Base-by-base conservation (phyloP, 2,797 vertebrate species). In the Centroberyx gerrardi region DNA sequence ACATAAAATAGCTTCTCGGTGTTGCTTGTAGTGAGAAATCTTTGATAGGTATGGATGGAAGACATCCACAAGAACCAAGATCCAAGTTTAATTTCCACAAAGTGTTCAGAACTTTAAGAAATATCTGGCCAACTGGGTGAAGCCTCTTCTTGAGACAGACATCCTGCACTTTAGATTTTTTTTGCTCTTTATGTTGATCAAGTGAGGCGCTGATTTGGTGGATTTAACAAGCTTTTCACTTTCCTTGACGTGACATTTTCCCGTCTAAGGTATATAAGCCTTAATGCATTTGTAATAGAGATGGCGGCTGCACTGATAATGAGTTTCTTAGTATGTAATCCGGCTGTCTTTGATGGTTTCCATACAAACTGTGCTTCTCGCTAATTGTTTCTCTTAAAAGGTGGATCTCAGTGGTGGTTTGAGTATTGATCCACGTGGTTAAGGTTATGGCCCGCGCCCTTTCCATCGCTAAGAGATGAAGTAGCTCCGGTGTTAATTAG, bases 311-410 rank as follows among this genome's bases (percentile, higher is more conserved):
- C 12, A 22, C 61, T 55, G 46, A 62, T 64, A 61, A 81, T 64
- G 31, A n/a, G 31, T 58, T 70, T 65, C 44, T 80, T 44, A 13
- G 17, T n/a, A 8, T 58, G 51, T 59, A 68, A 74, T 81, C 66
- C 72, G 46, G 62, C 31, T 67, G 74, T 64, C 59, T 85, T 72
- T 68, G 59, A 82, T 62, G 53, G 18, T 77, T 68, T 81, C 49
- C 42, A 22, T 70, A n/a, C 62, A 36, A 71, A 53, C 44, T 55
- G 18, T 69, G 31, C 55, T 74, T 62, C 55, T 52, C 66, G 18
- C 51, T 84, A 66, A 84, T 89, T 69, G 74, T 86, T 90, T 82
- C 66, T 78, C 80, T 74, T 80, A 48, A 66, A 82, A 72, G 44
- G 69, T 73, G 68, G 76, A 91, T 84, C 71, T 81, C 40, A 0